Percentiles rank a stretch among this genome's conserved stretches.
These are phyloP conservation scores for Eretmochelys imbricata DNA, from an alignment of 2,113 vertebrate genomes.

Conservation along the genomic window DNA sequence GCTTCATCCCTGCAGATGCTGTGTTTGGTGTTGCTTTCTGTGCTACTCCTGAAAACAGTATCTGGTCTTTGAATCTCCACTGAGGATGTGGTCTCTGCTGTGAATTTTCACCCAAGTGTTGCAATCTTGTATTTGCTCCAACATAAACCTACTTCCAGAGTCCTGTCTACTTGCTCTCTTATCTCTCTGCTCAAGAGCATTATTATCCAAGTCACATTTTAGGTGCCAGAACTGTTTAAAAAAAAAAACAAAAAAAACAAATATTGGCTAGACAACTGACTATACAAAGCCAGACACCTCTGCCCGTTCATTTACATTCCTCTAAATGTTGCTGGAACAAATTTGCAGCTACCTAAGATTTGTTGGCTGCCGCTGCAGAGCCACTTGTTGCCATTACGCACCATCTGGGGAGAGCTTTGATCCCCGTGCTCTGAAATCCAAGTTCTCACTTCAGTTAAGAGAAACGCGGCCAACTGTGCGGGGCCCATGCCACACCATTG, in stretches of 20 bases:
- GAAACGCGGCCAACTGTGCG: neutral
- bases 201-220: accelerated
- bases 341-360: neutral
- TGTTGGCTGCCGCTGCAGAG: neutral
- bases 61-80: neutral
- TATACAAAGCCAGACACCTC: neutral
- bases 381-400: too few relatives aligned
- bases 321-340: neutral
- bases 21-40: neutral
- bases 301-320: accelerated
- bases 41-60: neutral
- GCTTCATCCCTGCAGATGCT: neutral
- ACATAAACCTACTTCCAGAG: neutral
- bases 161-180: neutral
- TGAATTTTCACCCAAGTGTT: neutral
- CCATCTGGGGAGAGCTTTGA: neutral
- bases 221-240: neutral
- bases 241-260: neutral
- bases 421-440: neutral
- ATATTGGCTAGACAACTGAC: neutral
- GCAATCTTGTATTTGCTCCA: accelerated
- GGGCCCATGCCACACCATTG: neutral
- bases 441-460: neutral
- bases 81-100: neutral
- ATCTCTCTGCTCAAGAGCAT: neutral